These are phyloP conservation scores for Peromyscus aztecus DNA, from an alignment of 2,797 vertebrate genomes.

Conservation along the genomic window DNA sequence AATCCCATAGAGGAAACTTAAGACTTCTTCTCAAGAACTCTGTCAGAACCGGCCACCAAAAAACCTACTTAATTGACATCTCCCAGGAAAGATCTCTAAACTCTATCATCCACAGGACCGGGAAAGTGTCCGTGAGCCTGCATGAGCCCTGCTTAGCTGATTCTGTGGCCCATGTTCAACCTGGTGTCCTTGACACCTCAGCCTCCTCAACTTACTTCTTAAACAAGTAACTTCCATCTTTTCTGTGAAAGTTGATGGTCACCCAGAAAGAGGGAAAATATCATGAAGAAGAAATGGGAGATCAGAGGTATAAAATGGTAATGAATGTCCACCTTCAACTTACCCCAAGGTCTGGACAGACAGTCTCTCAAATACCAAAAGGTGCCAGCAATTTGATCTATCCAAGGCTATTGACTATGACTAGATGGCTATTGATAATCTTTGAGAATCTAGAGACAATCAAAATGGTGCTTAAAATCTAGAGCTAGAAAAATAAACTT, in stretches of 20 bases:
- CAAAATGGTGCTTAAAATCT: not conserved
- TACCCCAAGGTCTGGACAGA: not conserved
- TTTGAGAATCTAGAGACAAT: conserved; percentile 42
- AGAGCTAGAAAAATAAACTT: conserved; percentile 12
- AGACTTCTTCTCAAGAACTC: conserved; percentile 28
- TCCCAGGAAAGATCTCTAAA: not conserved
- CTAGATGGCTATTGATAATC: not conserved
- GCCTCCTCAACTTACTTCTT: not conserved
- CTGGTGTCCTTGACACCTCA: not conserved
- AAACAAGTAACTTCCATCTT: not conserved
- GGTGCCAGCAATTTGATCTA: not conserved
- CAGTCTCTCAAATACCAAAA: not conserved
- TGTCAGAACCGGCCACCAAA: not conserved
- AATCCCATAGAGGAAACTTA: not conserved
- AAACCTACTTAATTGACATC: not conserved
- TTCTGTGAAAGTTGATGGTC: not conserved
- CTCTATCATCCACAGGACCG: not conserved
- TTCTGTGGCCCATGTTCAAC: not conserved
- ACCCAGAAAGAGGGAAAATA: conserved; percentile 29
- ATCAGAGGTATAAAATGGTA: conserved; percentile 23
- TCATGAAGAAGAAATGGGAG: not conserved
- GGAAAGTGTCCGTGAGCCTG: not conserved
- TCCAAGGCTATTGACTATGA: not conserved
- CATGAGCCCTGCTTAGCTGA: not conserved
- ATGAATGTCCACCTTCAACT: not conserved